Base-by-base conservation (phyloP, 2,113 vertebrate species). In the Asarcornis scutulata region DNA sequence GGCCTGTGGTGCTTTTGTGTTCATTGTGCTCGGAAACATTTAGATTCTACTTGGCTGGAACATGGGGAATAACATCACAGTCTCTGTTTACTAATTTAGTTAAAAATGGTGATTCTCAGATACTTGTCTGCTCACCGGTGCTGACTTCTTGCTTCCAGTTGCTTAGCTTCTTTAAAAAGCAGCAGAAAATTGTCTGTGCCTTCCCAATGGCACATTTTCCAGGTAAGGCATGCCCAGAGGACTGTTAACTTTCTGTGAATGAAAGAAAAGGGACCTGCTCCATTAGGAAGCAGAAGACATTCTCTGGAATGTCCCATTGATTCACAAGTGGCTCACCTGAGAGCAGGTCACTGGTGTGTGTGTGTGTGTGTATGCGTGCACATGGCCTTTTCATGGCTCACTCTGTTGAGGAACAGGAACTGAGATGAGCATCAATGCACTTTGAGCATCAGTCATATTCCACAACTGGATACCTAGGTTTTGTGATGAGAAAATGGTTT, bases 361-460 rank as follows among this genome's bases (percentile, higher is more conserved):
- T 50, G 25, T 20, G 25, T 7, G 7, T 26, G 18, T 5, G 29
- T 32, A 48, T 34, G 36, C 36, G 36, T 10, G 7, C 14, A 12
- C 17, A 18, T 67, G 36, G 55, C 46, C 64, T 88, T 63, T 74
- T 23, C 38, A 12, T 32, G 40, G 46, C 3, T 88, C 4, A 2
- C 31, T 50, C 12, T 69, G 9, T 2, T 17, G 32, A 77, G 42
- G 56, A 6, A 36, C 17, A 58, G 86, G 34, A 91, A 29, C 67
- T 22, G 63, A 83, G 46, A 14, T 63, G 36, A 66, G 15, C 42
- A 38, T 48, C 46, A 44, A 15, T 53, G 27, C 27, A 6, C 50
- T 15, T 3, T 1, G 29, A 87, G 44, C 7, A 7, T 11, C 26
- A 16, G 25, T 40, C 0, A 0, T 53, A 56, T 46, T 62, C 79